Base-by-base conservation (phyloP, 2,888 invertebrate genomes). In the Erebia epiphron region DNA sequence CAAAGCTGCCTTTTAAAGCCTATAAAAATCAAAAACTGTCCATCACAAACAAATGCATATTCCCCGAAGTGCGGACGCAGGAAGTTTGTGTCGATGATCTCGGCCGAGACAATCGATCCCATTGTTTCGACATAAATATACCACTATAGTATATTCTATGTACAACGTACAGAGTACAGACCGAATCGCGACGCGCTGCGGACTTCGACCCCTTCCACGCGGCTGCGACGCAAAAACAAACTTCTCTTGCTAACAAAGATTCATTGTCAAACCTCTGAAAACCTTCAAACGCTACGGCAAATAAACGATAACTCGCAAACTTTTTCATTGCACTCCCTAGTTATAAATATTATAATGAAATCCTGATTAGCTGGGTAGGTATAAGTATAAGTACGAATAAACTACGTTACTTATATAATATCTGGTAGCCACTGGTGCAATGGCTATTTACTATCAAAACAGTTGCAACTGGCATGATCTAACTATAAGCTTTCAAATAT, bases 11-110 rank as follows among this genome's bases (percentile, higher is more conserved):
- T 57, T 41, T 26, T 14, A n/a, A 13, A 58, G 57, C 60, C 10
- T 5, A 35, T 18, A 49, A 62, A 46, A 49, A 58, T 57, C 56
- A 43, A 54, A 46, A 70, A 67, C 62, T 49, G 67, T 67, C 54
- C 58, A 66, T 41, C 68, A 60, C 21, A 61, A 62, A 68, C 43
- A 52, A 67, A 64, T 65, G 69, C 61, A 71, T 71, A 66, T 21
- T 41, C 52, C 46, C 69, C 61, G 62, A 61, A 64, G 54, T 72
- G 62, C 65, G 71, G 71, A 68, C 69, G 58, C 72, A 67, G 73
- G 75, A 75, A 73, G 65, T 68, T 49, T 61, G 67, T 70, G 73
- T 71, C 69, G 70, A 73, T 75, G 75, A 73, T 75, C 70, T 71
- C 73, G 61, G 58, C 50, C 52, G 64, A 73, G 70, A 73, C 69